These are phyloP conservation scores for Talpa occidentalis DNA, from an alignment of 2,113 vertebrate species.

Conservation along the genomic window DNA sequence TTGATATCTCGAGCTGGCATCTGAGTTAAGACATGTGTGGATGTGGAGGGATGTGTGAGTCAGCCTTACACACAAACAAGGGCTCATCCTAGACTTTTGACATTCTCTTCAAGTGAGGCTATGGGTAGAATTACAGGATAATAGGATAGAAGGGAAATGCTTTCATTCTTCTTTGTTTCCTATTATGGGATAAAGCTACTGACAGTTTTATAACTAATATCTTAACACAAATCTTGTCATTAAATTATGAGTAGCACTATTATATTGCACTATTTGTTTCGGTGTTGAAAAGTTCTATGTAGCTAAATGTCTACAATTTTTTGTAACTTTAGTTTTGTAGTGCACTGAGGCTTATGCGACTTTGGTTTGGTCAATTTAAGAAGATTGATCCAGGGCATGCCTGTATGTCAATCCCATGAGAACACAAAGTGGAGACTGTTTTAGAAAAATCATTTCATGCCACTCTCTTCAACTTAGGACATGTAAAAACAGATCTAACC, in stretches of 20 bases:
- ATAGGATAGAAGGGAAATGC: background rate
- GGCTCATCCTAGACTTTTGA: background rate
- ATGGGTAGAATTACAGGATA: background rate
- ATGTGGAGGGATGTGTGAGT: background rate
- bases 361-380: slow-evolving; percentile 18
- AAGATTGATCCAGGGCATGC: slow-evolving; percentile 5
- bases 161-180: background rate
- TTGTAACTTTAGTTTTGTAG: slow-evolving; percentile 10
- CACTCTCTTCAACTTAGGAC: slow-evolving; percentile 5
- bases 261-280: background rate
- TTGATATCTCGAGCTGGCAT: background rate
- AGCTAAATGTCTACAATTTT: background rate
- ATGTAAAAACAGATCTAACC: slow-evolving; percentile 13
- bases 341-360: background rate
- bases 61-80: background rate
- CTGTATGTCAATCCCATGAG: background rate
- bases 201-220: background rate
- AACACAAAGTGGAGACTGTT: slow-evolving; percentile 17
- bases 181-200: background rate
- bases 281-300: background rate
- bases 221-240: background rate
- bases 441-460: slow-evolving; percentile 55
- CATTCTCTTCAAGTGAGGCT: background rate
- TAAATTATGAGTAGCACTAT: background rate
- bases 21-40: background rate